Percentiles rank a stretch among this genome's conserved stretches.
phyloP scores from a whole-genome alignment of 2,797 vertebrate species.

The Gadopsis bispinosus region DNA sequence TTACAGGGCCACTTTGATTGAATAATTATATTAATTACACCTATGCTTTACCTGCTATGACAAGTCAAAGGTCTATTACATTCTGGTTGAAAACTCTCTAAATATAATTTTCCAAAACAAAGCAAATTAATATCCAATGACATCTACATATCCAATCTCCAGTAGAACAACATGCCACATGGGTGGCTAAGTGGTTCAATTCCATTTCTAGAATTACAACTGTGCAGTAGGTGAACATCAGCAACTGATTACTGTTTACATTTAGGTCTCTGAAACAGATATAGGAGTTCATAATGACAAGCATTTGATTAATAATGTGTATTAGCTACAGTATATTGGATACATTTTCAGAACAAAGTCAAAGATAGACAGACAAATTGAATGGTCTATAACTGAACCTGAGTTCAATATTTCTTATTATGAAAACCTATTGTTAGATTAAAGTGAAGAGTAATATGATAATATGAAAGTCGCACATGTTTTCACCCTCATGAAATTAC shows the following conservation, averaged over 20 bases:
- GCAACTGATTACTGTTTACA: neutral
- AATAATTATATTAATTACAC: conserved; percentile 4
- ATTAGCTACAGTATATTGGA: neutral
- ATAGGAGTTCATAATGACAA: too few relatives aligned
- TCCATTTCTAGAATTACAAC: neutral
- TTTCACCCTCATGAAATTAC: neutral
- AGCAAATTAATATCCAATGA: neutral
- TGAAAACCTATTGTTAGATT: neutral
- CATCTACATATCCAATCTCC: neutral
- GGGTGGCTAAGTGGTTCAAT: neutral
- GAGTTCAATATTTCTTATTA: conserved; percentile 7
- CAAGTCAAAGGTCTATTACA: conserved; percentile 5
- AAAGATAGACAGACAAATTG: neutral
- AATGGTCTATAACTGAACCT: neutral
- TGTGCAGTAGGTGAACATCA: neutral
- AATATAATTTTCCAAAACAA: neutral
- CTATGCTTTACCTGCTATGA: neutral
- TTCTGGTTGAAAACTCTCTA: neutral
- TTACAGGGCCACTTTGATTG: neutral
- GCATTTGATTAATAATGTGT: too few relatives aligned
- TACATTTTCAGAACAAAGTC: neutral
- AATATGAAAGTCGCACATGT: neutral
- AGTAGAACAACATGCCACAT: neutral
- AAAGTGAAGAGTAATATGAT: neutral
- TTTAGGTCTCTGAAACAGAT: too few relatives aligned